These are phyloP conservation scores for Enteromius anoplus DNA, from an alignment of 2,797 vertebrate species.

Conservation along the genomic window DNA sequence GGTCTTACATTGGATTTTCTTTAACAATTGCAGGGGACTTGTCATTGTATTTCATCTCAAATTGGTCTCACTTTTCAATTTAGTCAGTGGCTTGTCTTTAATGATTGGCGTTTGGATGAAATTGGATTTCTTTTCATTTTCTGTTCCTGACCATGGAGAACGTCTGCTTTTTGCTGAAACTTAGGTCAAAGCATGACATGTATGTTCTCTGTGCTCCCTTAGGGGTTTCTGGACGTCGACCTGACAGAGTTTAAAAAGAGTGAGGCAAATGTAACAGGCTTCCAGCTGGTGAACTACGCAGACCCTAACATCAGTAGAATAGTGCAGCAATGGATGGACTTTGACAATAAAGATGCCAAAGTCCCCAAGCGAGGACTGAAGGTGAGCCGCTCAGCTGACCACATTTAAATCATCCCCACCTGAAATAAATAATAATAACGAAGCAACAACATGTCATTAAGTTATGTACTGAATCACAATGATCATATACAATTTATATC, in stretches of 20 bases:
- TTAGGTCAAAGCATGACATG: not conserved
- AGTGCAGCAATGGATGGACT: slow-evolving; percentile 93
- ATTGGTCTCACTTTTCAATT: not conserved
- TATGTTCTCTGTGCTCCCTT: slow-evolving; percentile 29
- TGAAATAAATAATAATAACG: not conserved
- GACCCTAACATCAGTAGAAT: slow-evolving; percentile 85
- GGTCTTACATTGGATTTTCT: not conserved
- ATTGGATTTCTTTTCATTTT: not conserved
- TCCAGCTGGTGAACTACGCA: slow-evolving; percentile 94
- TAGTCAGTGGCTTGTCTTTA: not conserved
- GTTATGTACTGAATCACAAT: slow-evolving; percentile 10
- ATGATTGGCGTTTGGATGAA: not conserved
- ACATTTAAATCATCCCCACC: not conserved
- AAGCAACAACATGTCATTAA: not conserved
- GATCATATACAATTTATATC: not conserved
- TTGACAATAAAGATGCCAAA: slow-evolving; percentile 92
- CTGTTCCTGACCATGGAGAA: not conserved
- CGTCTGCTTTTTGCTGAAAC: not conserved
- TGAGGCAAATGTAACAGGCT: slow-evolving; percentile 95
- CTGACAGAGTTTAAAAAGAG: slow-evolving; percentile 93
- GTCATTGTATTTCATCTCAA: not conserved
- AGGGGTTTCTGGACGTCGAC: slow-evolving; percentile 99
- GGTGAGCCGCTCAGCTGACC: slow-evolving; percentile 66
- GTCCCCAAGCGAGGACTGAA: slow-evolving; percentile 90
- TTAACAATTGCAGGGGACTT: not conserved